phyloP scores from a whole-genome alignment of 2,888 invertebrate species.

The Amblyjoppa proteus region DNA sequence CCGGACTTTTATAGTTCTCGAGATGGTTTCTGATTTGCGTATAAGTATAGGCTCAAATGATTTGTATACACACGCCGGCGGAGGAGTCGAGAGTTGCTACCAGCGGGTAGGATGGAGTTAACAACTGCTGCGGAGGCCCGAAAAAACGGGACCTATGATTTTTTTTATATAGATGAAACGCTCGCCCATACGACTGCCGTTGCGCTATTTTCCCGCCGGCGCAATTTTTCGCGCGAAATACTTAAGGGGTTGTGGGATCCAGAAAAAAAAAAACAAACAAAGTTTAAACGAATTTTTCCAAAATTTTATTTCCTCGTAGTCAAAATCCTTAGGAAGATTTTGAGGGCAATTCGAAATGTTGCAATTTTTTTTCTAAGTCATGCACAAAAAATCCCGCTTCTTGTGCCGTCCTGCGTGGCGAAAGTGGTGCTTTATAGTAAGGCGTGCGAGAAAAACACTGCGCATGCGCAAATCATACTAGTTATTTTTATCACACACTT shows the following conservation, averaged over 20 bases:
- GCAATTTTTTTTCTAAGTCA: too few species aligned
- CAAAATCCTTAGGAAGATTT: too few species aligned
- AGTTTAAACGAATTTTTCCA: too few species aligned
- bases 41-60: constrained; percentile 81
- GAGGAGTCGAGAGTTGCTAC: constrained; percentile 51
- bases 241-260: neutral
- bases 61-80: constrained; percentile 77
- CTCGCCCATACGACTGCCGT: neutral
- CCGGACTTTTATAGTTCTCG: constrained; percentile 22
- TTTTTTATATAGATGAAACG: neutral
- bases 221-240: neutral
- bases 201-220: neutral
- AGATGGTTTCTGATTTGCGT: constrained; percentile 64
- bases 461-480: too few species aligned
- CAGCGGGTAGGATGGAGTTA: constrained; percentile 39
- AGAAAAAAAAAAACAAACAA: too few species aligned
- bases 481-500: too few species aligned
- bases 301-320: too few species aligned
- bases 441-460: too few species aligned
- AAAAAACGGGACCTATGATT: constrained; percentile 2
- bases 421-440: too few species aligned
- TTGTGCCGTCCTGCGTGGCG: too few species aligned
- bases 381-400: too few species aligned
- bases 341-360: too few species aligned
- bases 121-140: constrained; percentile 15